phyloP scores from a whole-genome alignment of 2,888 invertebrate species.

The Brachyopa scutellaris region DNA sequence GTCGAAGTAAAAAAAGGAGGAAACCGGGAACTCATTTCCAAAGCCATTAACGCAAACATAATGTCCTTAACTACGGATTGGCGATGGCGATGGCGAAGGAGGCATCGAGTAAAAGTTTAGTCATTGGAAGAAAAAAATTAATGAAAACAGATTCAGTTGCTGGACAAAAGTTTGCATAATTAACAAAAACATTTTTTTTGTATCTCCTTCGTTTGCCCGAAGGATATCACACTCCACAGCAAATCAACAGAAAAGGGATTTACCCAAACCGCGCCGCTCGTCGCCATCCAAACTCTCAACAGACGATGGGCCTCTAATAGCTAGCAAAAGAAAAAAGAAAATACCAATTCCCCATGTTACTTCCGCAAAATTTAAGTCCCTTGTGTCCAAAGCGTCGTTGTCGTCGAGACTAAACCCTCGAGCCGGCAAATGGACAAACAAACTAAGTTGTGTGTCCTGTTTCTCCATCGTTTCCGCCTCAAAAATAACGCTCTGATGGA shows the following conservation, averaged over 20 bases:
- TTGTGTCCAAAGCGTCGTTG: slow-evolving; percentile 72
- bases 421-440: neutral
- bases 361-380: slow-evolving; percentile 80
- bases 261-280: no score
- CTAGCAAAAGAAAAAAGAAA: slow-evolving; percentile 67
- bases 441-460: slow-evolving; percentile 36
- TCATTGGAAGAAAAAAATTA: slow-evolving; percentile 45
- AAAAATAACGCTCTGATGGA: neutral
- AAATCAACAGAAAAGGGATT: slow-evolving; percentile 46
- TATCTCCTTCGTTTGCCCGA: slow-evolving; percentile 4
- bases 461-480: neutral
- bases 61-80: slow-evolving; percentile 49
- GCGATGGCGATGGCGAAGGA: neutral
- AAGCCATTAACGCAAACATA: slow-evolving; percentile 64
- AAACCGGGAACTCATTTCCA: slow-evolving; percentile 60
- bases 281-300: neutral
- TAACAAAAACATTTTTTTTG: slow-evolving; percentile 43
- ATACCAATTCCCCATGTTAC: slow-evolving; percentile 79
- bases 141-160: slow-evolving; percentile 54
- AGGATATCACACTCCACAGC: slow-evolving; percentile 34
- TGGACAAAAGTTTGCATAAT: slow-evolving; percentile 65
- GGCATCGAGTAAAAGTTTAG: neutral
- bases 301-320: slow-evolving; percentile 16
- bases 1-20: slow-evolving; percentile 31
- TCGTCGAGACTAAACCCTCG: slow-evolving; percentile 13